Conservation (phyloP, 1,140 invertebrate genomes). For the Brachionus koreanus region DNA sequence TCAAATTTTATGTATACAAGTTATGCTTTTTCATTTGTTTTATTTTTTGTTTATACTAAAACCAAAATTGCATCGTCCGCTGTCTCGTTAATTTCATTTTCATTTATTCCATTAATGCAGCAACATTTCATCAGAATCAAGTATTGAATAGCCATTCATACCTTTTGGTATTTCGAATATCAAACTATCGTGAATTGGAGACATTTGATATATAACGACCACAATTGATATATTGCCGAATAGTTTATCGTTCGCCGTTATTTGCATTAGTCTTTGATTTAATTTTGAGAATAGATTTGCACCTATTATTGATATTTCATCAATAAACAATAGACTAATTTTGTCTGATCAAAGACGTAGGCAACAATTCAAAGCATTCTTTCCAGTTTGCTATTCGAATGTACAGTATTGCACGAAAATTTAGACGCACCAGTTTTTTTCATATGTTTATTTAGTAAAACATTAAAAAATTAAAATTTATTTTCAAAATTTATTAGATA, state of each 20-base stretch:
- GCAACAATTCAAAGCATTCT: not conserved
- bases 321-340: not conserved
- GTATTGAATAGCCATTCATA: not conserved
- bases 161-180: not conserved
- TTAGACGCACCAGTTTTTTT: too few species aligned
- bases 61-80: not conserved
- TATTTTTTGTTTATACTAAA: not conserved
- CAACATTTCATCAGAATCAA: not conserved
- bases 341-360: not conserved
- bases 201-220: not conserved
- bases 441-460: too few species aligned
- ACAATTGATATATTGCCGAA: not conserved
- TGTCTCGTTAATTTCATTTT: slow-evolving; percentile 23
- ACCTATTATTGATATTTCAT: not conserved
- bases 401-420: too few species aligned
- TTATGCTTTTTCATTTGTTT: not conserved
- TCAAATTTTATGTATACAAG: not conserved
- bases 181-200: not conserved
- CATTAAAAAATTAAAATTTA: too few species aligned
- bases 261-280: not conserved
- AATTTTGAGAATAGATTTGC: not conserved
- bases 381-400: not conserved
- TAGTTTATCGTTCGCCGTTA: not conserved
- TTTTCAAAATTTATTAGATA: too few species aligned
- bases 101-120: not conserved